Base-by-base conservation (phyloP, 2,888 invertebrate species). In the Tenthredo scrophulariae region DNA sequence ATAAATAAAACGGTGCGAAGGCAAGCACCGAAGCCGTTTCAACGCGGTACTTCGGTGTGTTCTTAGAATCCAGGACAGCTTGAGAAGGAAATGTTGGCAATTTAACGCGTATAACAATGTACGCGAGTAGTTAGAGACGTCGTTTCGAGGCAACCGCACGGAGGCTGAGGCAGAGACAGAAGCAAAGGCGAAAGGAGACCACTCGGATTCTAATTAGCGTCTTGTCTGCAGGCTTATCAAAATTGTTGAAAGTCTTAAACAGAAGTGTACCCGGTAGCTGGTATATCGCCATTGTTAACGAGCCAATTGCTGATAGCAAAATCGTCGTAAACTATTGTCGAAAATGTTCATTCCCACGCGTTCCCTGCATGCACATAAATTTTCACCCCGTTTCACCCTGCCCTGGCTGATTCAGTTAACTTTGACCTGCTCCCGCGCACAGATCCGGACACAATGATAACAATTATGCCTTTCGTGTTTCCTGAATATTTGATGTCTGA, bases 401-500 rank as follows among this genome's bases (percentile, higher is more conserved):
- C 29, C 33, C 6, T 33, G 10, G 3, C 33, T 6, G 46, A 1
- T 15, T 67, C 18, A 18, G 33, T 67, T 67, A 67, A 67, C 67
- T 67, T 33, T 67, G 67, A 67, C 67, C 67, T 10, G 22, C 5
- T 10, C 43, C 40, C 37, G 9, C 37, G 33, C 6, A 43, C 43
- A 43, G 72, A 74, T 43, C 9, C 22, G 4, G 40, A 22, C 43
- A 22, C 40, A 9, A 18, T 29, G 77, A 50, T 77, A 77, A 77
- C 54, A 18, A 77, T 54, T 26, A 13, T 62, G 26, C 58, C 13
- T 58, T 80, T 40, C 18, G 37, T 80, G 80, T 15, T 80, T 29
- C 22, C 58, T 22, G 80, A 80, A 62, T 80, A 80, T 62, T 80
- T 62, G 62, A 80, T 37, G 40, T 62, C 26, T 54, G 54, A n/a